Base-by-base conservation (phyloP, 2,797 vertebrate species). In the Chelon auratus region DNA sequence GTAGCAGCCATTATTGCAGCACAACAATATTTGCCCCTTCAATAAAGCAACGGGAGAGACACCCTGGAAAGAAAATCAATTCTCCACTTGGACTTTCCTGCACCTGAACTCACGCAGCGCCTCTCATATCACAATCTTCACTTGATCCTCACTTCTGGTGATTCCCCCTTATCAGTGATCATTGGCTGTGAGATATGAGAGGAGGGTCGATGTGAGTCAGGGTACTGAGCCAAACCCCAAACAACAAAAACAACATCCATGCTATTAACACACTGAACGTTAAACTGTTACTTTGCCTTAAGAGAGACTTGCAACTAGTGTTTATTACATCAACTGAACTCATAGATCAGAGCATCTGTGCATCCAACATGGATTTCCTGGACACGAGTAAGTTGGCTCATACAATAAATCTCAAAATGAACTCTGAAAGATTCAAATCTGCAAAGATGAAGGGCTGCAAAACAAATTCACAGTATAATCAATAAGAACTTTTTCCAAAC, bases 41-140 rank as follows among this genome's bases (percentile, higher is more conserved):
- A 56, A 43, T 69, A 55, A 22, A 12, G 12, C 72, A 66, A 37
- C 24, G 63, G 55, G 39, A 72, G 63, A 75, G 62, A 80, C 20
- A 9, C 57, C 59, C 40, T 9, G 47, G 59, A 67, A 47, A 54
- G 68, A 80, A 86, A 83, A 88, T 85, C 75, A 68, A 74, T 85
- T 33, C 56, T 57, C 33, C 52, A 62, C 58, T 76, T 70, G 22
- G 71, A 56, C 62, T 74, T 18, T 52, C 13, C 7, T 30, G 33
- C 36, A 11, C 53, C 58, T 66, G 58, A 68, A 51, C 56, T 57
- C 55, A 3, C 62, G 45, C 2, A 20, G 61, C n/a, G 1, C 18
- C 62, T 75, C 55, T 76, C 45, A 64, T 51, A 72, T 86, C 77
- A 24, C 47, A 68, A 68, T 71, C 70, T 77, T 58, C n/a, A 56